Evolutionary conservation across 2,113 vertebrate species (phyloP).

Genomic region (Chaetodon auriga): DNA sequence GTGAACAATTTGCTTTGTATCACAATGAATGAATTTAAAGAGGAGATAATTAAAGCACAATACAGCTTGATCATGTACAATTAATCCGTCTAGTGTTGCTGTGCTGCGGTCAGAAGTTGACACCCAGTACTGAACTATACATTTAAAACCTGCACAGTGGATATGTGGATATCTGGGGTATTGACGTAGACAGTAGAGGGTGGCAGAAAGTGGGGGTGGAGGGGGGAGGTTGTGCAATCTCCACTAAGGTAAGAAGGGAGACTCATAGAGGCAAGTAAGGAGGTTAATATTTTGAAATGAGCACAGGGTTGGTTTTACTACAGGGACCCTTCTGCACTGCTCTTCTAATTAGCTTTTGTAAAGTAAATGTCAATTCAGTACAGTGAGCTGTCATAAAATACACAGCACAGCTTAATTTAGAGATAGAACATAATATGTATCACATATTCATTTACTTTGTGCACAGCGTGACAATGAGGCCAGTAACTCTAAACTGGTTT

Average conservation of each 20-base stretch:
- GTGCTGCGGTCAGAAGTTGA: neutral
- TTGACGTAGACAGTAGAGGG: neutral
- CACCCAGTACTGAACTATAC: neutral
- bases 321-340: slow-evolving; percentile 5
- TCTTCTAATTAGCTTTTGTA: slow-evolving; percentile 23
- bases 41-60: neutral
- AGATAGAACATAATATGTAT: neutral
- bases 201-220: neutral
- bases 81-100: neutral
- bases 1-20: neutral
- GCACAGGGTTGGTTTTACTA: neutral
- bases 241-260: neutral
- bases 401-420: neutral
- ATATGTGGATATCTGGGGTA: neutral
- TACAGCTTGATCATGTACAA: neutral
- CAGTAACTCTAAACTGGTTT: neutral
- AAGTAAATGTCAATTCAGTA: slow-evolving; percentile 9
- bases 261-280: neutral
- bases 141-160: neutral
- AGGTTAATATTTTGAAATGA: neutral
- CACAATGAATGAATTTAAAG: neutral
- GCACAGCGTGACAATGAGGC: neutral
- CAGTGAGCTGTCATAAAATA: slow-evolving; percentile 6
- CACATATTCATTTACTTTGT: neutral
- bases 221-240: neutral